Evolutionary conservation across 2,888 invertebrate species (phyloP).

Genomic region (Torymus aiolomorphi): DNA sequence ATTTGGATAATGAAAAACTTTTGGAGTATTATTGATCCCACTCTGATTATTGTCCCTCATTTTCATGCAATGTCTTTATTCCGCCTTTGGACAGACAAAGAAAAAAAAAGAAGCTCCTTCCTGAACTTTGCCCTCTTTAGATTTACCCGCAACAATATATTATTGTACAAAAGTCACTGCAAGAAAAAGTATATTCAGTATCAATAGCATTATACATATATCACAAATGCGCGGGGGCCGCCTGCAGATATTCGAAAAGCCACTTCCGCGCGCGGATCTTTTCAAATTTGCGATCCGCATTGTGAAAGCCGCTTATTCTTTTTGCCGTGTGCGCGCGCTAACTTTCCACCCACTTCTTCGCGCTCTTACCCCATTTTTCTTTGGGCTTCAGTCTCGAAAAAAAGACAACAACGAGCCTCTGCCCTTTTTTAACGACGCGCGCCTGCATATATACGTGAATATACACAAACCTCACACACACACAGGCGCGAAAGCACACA

Average conservation of each 20-base stretch:
- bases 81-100: background rate
- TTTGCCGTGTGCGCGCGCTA: conserved; percentile 7
- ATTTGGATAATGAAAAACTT: background rate
- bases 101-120: background rate
- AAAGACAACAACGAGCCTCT: conserved; percentile 8
- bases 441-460: too few species aligned
- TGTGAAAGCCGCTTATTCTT: conserved; percentile 46
- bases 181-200: conserved; percentile 32
- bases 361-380: conserved; percentile 12
- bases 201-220: conserved; percentile 14
- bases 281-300: conserved; percentile 41
- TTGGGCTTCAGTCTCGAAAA: background rate
- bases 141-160: conserved; percentile 36
- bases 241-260: conserved; percentile 36
- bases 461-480: too few species aligned
- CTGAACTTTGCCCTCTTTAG: conserved; percentile 24
- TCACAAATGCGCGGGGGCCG: too few species aligned
- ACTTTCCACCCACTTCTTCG: conserved; percentile 11
- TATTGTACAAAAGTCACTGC: conserved; percentile 17
- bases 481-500: background rate
- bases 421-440: conserved; percentile 22
- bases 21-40: background rate
- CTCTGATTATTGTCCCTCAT: background rate
- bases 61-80: conserved; percentile 10
- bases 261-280: conserved; percentile 40